Percentiles rank a stretch among this genome's conserved stretches.
These are phyloP conservation scores for Bombus turneri DNA, from an alignment of 1,140 invertebrate species.

Conservation along the genomic window DNA sequence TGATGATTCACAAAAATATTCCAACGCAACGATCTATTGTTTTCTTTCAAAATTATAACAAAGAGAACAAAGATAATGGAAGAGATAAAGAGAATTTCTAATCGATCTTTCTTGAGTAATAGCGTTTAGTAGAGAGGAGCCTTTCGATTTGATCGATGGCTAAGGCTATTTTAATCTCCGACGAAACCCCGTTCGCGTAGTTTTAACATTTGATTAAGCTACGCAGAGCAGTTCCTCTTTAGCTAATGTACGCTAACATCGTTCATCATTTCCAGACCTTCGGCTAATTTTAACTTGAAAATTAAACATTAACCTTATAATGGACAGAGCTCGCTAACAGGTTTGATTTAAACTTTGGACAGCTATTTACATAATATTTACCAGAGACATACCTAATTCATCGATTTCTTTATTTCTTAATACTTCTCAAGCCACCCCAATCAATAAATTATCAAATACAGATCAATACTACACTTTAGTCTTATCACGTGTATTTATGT, in stretches of 20 bases:
- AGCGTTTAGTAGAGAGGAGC: neutral
- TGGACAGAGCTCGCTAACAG: conserved; percentile 38
- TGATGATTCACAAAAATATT: neutral
- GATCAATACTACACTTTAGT: no score
- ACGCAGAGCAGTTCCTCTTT: conserved; percentile 12
- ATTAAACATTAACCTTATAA: conserved; percentile 47
- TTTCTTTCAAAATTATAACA: neutral
- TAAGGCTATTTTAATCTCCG: conserved; percentile 25
- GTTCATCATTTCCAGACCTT: conserved; percentile 59
- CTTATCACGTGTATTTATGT: no score
- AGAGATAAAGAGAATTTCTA: neutral
- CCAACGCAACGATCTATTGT: no score
- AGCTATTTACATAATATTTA: conserved; percentile 27
- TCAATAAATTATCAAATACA: neutral
- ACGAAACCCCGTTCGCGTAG: neutral
- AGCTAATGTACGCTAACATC: conserved; percentile 24
- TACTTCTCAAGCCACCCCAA: neutral
- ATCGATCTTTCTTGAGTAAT: neutral
- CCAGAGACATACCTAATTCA: no score
- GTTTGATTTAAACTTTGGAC: neutral
- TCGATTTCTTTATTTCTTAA: neutral
- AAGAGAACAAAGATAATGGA: neutral
- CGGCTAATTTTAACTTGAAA: conserved; percentile 63
- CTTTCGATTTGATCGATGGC: conserved; percentile 36
- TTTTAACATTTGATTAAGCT: conserved; percentile 48